Base-by-base conservation (phyloP, 2,797 vertebrate species). In the Takifugu rubripes region DNA sequence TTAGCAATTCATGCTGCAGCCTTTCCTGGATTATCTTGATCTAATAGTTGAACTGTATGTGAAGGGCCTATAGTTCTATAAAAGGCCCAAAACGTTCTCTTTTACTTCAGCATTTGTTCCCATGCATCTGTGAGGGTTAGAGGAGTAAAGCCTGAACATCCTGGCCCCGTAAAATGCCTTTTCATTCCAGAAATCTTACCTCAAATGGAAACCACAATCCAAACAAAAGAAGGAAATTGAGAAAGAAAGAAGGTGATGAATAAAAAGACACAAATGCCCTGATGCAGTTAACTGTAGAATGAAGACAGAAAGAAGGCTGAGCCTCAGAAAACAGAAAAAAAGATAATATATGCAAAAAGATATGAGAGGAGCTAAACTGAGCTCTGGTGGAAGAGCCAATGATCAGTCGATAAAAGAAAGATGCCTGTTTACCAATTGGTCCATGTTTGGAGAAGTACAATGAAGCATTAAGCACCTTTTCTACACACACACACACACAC, bases 131-230 rank as follows among this genome's bases (percentile, higher is more conserved):
- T 56, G 7, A 64, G 8, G 58, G 16, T 46, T 24, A 46, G 17
- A 46, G 12, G 7, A 46, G n/a, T 61, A 29, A 57, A 16, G 49
- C 44, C 16, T 44, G 40, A 59, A 66, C 17, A 56, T 54, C 11
- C 49, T 25, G 54, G 3, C 49, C 68, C 65, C 57, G 48, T 54
- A 76, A 64, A 74, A 67, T 61, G 81, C 67, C 73, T 36, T 66
- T 52, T 61, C 82, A 80, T 81, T 83, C 64, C 70, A 74, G 63
- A 77, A 71, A 42, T 83, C 91, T 92, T 92, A 92, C 91, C 91
- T 92, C 90, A 75, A 72, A 86, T 61, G 59, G 81, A 84, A 80
- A 88, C 79, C 82, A 88, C 78, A 87, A 87, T 88, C 88, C 89
- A 88, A 84, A 87, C 78, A 87, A 90, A 88, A 82, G 82, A 84